Conservation (phyloP, 2,888 invertebrate species). For the Entomobrya proxima region DNA sequence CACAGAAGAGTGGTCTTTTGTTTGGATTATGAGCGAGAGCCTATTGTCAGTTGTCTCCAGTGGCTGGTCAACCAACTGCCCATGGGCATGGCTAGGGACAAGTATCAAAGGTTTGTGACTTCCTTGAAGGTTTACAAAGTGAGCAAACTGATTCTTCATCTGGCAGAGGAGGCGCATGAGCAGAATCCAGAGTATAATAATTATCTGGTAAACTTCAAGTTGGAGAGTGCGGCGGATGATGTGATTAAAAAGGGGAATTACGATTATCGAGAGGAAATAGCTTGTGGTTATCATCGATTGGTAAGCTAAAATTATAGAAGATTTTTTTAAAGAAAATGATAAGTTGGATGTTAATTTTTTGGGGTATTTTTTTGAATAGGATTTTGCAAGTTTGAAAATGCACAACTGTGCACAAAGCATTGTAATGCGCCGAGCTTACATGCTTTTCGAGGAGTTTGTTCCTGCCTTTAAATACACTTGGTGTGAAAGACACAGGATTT, state of each 20-base stretch:
- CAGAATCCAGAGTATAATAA: slow-evolving; percentile 63
- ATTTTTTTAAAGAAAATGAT: background rate
- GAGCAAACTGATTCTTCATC: slow-evolving; percentile 63
- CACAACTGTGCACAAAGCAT: slow-evolving; percentile 70
- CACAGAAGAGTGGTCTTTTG: slow-evolving; percentile 65
- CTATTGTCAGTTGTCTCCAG: slow-evolving; percentile 57
- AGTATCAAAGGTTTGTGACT: slow-evolving; percentile 53
- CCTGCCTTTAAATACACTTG: slow-evolving; percentile 40
- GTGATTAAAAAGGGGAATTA: slow-evolving; percentile 62
- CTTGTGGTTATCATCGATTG: slow-evolving; percentile 68
- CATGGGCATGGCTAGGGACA: slow-evolving; percentile 53
- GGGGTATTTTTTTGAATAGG: slow-evolving; percentile 45
- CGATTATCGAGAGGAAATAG: slow-evolving; percentile 72
- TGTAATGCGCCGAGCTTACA: slow-evolving; percentile 68
- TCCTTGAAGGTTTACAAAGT: slow-evolving; percentile 67
- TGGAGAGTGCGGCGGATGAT: slow-evolving; percentile 63
- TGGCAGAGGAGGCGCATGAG: slow-evolving; percentile 63
- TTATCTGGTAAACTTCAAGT: slow-evolving; percentile 52
- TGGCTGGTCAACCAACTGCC: slow-evolving; percentile 70
- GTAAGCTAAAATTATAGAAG: slow-evolving; percentile 58
- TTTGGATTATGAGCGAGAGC: slow-evolving; percentile 56
- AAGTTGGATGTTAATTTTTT: background rate
- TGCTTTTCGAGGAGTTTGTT: slow-evolving; percentile 70
- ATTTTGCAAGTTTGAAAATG: slow-evolving; percentile 71
- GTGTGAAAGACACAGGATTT: slow-evolving; percentile 59